Percentiles rank a stretch among this genome's conserved stretches.
Conservation (phyloP, 2,888 invertebrate genomes). For the Odontocolon sp. region DNA sequence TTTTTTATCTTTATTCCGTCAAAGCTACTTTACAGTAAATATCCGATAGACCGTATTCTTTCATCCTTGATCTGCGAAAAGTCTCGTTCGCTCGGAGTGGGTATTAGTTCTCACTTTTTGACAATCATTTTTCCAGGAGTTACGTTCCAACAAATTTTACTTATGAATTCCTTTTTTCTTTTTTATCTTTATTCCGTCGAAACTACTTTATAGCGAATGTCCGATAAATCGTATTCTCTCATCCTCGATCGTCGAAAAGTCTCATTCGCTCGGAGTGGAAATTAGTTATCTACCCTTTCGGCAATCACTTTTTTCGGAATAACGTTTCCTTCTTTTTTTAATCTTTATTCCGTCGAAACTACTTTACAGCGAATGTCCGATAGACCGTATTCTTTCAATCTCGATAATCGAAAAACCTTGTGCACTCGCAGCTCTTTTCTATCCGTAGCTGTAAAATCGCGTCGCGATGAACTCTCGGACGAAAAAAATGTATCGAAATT, state of each 20-base stretch:
- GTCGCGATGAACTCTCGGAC: background rate
- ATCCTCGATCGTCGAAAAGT: slow-evolving; percentile 8
- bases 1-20: slow-evolving; percentile 45
- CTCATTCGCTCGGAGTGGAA: no score
- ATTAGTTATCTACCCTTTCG: no score
- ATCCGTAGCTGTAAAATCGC: background rate
- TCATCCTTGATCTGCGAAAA: slow-evolving; percentile 3
- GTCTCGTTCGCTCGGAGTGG: no score
- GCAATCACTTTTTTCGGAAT: no score
- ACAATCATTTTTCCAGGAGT: no score
- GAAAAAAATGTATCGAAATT: no score
- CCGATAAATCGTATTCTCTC: slow-evolving; percentile 18
- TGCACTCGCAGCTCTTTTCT: slow-evolving; percentile 5
- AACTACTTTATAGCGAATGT: slow-evolving; percentile 49
- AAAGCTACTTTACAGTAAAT: slow-evolving; percentile 50
- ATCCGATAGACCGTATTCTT: slow-evolving; percentile 22
- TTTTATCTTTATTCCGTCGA: slow-evolving; percentile 46
- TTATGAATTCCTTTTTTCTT: slow-evolving; percentile 3
- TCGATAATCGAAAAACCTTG: slow-evolving; percentile 10
- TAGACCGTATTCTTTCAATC: slow-evolving; percentile 10
- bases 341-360: slow-evolving; percentile 51
- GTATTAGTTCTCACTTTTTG: no score
- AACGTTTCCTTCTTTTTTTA: slow-evolving; percentile 1
- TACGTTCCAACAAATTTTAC: no score
- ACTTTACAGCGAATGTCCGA: slow-evolving; percentile 44